Evolutionary conservation across 2,888 invertebrate genomes (phyloP).

Genomic region (Hydraecia micacea): DNA sequence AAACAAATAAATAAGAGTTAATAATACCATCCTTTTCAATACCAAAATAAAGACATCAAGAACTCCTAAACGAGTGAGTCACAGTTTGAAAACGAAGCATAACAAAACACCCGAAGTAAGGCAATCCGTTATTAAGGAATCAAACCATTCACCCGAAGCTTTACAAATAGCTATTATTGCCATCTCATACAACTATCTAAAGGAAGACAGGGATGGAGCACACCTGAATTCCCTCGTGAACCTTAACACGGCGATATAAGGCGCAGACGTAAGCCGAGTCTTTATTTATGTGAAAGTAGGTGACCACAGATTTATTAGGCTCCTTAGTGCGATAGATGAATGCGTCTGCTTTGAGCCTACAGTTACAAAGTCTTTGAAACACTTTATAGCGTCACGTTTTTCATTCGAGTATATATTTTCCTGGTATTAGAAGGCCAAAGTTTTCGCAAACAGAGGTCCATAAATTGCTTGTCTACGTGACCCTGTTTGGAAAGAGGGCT

Average conservation of each 20-base stretch:
- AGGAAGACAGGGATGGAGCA: conserved; percentile 71
- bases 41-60: conserved; percentile 44
- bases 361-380: conserved; percentile 69
- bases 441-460: conserved; percentile 36
- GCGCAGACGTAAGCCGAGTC: conserved; percentile 74
- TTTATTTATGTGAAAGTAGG: conserved; percentile 83
- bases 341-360: conserved; percentile 71
- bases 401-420: conserved; percentile 58
- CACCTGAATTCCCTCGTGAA: conserved; percentile 75
- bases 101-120: conserved; percentile 69
- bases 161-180: conserved; percentile 76
- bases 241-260: conserved; percentile 79
- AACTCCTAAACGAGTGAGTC: conserved; percentile 37
- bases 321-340: conserved; percentile 81
- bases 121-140: conserved; percentile 74
- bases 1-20: conserved; percentile 8
- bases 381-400: conserved; percentile 71
- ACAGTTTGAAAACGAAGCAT: conserved; percentile 55
- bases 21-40: conserved; percentile 31
- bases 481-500: conserved; percentile 39
- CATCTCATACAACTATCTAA: conserved; percentile 74
- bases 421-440: conserved; percentile 31
- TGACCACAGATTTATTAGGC: conserved; percentile 84
- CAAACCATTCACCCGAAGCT: conserved; percentile 72
- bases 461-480: conserved; percentile 50